Conservation (phyloP, 2,888 invertebrate species). For the Pseudanteris insignis region DNA sequence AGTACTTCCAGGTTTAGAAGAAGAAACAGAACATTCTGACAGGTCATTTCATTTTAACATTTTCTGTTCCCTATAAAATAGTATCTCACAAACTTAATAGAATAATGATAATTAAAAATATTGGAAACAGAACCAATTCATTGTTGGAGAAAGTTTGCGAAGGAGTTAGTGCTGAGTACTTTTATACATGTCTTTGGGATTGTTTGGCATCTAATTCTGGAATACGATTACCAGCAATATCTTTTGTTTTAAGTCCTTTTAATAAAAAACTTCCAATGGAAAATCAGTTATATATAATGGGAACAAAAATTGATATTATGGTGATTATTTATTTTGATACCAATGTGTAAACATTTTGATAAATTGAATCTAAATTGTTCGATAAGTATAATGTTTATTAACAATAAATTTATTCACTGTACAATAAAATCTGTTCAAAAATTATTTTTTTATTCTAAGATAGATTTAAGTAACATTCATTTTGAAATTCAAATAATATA, state of each 20-base stretch:
- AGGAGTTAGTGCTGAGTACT: conserved; percentile 80
- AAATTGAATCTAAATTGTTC: no score
- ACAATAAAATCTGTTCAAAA: no score
- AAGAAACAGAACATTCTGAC: conserved; percentile 84
- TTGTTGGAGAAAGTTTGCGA: conserved; percentile 78
- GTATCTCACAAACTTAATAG: neutral
- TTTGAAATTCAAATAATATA: neutral
- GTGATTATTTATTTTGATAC: no score
- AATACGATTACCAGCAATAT: conserved; percentile 83
- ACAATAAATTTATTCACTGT: no score
- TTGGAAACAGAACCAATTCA: conserved; percentile 71
- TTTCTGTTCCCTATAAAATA: neutral
- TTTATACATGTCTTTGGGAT: conserved; percentile 90
- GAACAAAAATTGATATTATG: conserved; percentile 84
- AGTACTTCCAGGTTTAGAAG: conserved; percentile 86
- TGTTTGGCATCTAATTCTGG: conserved; percentile 83
- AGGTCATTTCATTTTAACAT: conserved; percentile 68
- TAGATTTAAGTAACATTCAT: neutral
- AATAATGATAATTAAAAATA: neutral
- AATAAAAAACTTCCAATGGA: conserved; percentile 81
- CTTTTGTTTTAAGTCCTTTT: conserved; percentile 81
- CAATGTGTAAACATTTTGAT: no score
- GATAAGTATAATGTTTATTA: no score
- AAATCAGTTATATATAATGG: conserved; percentile 84
- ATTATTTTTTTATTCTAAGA: no score